Evolutionary conservation across 2,888 invertebrate species (phyloP), one percentile per base, ranked within the genome.

Genomic region (Luperina testacea): DNA sequence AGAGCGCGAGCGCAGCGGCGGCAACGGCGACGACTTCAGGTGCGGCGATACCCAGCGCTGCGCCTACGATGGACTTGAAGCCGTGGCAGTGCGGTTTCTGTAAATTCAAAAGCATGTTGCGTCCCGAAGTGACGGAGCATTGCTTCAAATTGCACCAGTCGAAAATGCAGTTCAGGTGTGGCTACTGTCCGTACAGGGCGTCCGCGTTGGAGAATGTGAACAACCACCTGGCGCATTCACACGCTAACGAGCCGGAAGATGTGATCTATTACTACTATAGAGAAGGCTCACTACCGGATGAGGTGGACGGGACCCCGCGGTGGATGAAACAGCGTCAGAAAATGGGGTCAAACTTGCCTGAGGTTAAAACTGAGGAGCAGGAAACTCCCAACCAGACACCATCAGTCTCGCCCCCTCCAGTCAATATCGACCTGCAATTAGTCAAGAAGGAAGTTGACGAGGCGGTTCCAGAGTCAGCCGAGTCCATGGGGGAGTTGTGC

Each of bases 71-170:
- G 94, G 97, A 97, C 85, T 92, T 97, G 15, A 97, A 97, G 88
- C 97, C 97, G 2, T 98, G 98, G 98, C 97, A 97, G 78, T 98
- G 98, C 90, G 97, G 97, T 27, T 91, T 98, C 51, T 98, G 98
- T 89, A 97, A 97, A 71, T 97, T 97, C 88, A 97, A 97, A 77
- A 97, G 97, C 83, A 94, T 97, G 82, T 97, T 97, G 1, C 97
- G 97, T 45, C 96, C 96, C 0, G 97, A 97, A 69, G 97, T 98
- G 57, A 94, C 96, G 0, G 94, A 95, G 0, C 98, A 98, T 90
- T 97, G 97, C 57, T 91, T 94, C 1, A 95, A 94, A 57, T 90
- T 93, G 13, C 98, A 99, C 90, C 96, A 97, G 53, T 97, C 98
- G 3, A 97, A 97, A 80, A 97, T 97, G 89, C 98, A 98, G 85